Base-by-base conservation (phyloP, 1,140 invertebrate species). In the Nephila pilipes region DNA sequence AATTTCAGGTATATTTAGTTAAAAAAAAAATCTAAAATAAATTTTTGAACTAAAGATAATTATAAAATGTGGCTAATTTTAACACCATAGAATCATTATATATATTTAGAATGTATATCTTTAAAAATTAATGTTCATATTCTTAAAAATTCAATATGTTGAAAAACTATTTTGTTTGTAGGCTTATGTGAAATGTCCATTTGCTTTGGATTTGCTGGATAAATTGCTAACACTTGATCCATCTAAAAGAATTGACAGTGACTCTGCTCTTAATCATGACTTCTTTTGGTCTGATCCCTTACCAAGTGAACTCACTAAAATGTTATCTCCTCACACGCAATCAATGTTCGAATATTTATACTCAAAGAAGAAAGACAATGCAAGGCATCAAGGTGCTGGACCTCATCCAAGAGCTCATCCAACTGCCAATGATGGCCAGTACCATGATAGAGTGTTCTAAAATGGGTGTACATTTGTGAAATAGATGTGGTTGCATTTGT, bases 251-350 rank as follows among this genome's bases (percentile, higher is more conserved):
- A 97, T 97, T 55, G 98, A 99, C 95, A 97, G 98, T 0, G 99
- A 99, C 95, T 97, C 97, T 1, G 99, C 99, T 0, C 95, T 99
- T 1, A 99, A 99, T 96, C 99, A 99, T 94, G 98, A 99, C 95
- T 99, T 99, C 95, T 99, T 99, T 95, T 99, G 98, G 98, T 98
- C 97, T 1, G 98, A 99, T 95, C 99, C 99, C 54, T 98, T 99
- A 97, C 98, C 99, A 0, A 97, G 97, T 95, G 98, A 99, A 95
- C 96, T 99, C 1, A 97, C 97, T 46, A 98, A 98, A 96, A 99
- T 99, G 98, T 95, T 99, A 80, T 98, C 98, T 0, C 98, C 99
- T 94, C 98, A 99, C 95, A 97, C 97, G 0, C 98, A 98, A 94
- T 99, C 98, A 95, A 99, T 99, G 98, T 99, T 99, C 95, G 99